phyloP scores from a whole-genome alignment of 2,888 invertebrate species.

The Chymomyza fuscimana region DNA sequence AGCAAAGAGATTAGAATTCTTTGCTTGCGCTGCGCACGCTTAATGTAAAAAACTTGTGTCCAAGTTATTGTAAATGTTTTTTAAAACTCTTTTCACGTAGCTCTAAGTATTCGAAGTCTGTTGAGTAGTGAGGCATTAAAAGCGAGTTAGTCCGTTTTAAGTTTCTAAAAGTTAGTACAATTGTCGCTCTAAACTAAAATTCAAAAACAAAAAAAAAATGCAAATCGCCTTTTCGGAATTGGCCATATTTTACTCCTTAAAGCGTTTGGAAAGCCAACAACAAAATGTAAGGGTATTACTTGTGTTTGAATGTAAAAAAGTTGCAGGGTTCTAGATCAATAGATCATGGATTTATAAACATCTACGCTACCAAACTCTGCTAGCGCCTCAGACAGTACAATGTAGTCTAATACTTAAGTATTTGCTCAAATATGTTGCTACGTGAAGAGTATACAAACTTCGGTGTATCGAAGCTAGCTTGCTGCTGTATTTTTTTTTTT shows the following conservation, averaged over 20 bases:
- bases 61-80: slow-evolving; percentile 15
- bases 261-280: neutral
- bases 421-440: neutral
- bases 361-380: neutral
- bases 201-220: neutral
- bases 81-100: neutral
- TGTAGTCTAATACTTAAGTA: too few relatives aligned
- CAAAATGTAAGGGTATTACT: neutral
- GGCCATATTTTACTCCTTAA: neutral
- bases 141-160: too few relatives aligned
- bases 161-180: too few relatives aligned
- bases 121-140: too few relatives aligned
- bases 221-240: neutral
- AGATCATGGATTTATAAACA: too few relatives aligned
- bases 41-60: slow-evolving; percentile 26
- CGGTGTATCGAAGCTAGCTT: neutral
- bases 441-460: neutral
- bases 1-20: neutral
- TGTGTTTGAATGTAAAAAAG: too few relatives aligned
- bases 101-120: too few relatives aligned
- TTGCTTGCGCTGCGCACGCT: slow-evolving; percentile 27
- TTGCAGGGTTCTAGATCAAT: too few relatives aligned
- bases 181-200: too few relatives aligned
- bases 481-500: neutral
- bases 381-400: neutral